These are phyloP conservation scores for Neotoma lepida DNA, from an alignment of 2,113 vertebrate species.

Conservation along the genomic window DNA sequence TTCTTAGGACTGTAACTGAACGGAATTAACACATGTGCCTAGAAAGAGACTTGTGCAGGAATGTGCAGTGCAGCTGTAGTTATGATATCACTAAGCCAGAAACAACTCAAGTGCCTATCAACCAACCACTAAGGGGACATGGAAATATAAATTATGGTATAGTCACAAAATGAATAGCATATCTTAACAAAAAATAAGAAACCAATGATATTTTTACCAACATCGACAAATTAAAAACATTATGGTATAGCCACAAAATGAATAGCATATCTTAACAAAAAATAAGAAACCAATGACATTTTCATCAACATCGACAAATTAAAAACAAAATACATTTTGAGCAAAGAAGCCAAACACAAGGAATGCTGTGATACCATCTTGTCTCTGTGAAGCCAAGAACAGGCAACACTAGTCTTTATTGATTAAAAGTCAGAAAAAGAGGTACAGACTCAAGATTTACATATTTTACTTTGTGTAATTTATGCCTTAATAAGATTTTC, in stretches of 20 bases:
- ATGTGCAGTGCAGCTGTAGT: background rate
- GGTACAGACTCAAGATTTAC: background rate
- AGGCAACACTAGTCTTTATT: background rate
- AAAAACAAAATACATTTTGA: background rate
- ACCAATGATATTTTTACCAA: background rate
- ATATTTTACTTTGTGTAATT: background rate
- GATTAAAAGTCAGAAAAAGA: slow-evolving; percentile 7
- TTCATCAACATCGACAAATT: background rate
- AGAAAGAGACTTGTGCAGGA: background rate
- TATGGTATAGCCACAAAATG: background rate
- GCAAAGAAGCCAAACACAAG: background rate
- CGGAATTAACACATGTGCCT: background rate
- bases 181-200: slow-evolving; percentile 18
- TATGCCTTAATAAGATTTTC: background rate
- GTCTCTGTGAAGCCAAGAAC: background rate
- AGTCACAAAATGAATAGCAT: background rate
- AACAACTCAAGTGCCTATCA: background rate
- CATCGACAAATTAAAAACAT: background rate
- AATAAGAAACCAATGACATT: background rate
- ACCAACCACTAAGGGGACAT: background rate
- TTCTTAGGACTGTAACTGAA: background rate
- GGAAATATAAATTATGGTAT: background rate
- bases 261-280: background rate
- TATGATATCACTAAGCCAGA: background rate
- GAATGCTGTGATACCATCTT: background rate